Evolutionary conservation across 2,113 vertebrate genomes (phyloP).

Genomic region (Malurus cyaneus): DNA sequence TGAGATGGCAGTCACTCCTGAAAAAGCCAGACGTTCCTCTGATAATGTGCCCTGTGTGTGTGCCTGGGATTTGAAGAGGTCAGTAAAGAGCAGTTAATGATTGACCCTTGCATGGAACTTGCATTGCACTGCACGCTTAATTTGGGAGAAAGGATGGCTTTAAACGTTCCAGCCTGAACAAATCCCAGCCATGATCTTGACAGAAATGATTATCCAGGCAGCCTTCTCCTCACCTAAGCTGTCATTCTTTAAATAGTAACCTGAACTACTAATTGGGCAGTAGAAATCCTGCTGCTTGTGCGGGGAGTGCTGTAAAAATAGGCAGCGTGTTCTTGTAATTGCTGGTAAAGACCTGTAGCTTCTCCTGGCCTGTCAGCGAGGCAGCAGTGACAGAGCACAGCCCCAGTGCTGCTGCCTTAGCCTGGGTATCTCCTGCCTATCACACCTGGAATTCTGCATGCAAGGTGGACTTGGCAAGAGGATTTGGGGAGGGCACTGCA

Average conservation of each 20-base stretch:
- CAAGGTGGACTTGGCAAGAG: background rate
- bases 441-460: background rate
- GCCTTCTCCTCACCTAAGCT: slow-evolving; percentile 53
- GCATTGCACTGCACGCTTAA: background rate
- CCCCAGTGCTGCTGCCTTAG: background rate
- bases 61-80: slow-evolving; percentile 22
- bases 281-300: slow-evolving; percentile 35
- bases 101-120: slow-evolving; percentile 33
- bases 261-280: slow-evolving; percentile 59
- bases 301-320: slow-evolving; percentile 11
- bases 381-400: background rate
- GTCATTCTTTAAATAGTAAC: slow-evolving; percentile 64
- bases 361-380: background rate
- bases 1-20: slow-evolving; percentile 26
- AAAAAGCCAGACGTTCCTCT: slow-evolving; percentile 20
- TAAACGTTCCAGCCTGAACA: slow-evolving; percentile 29
- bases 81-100: slow-evolving; percentile 57
- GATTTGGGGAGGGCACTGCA: background rate
- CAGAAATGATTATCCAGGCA: slow-evolving; percentile 52
- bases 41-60: background rate
- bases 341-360: slow-evolving; percentile 1
- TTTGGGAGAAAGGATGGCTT: slow-evolving; percentile 47
- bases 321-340: slow-evolving; percentile 40
- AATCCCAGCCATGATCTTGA: slow-evolving; percentile 44
- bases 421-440: rapidly evolving